phyloP scores from a whole-genome alignment of 2,113 vertebrate species.

The Electrona antarctica region DNA sequence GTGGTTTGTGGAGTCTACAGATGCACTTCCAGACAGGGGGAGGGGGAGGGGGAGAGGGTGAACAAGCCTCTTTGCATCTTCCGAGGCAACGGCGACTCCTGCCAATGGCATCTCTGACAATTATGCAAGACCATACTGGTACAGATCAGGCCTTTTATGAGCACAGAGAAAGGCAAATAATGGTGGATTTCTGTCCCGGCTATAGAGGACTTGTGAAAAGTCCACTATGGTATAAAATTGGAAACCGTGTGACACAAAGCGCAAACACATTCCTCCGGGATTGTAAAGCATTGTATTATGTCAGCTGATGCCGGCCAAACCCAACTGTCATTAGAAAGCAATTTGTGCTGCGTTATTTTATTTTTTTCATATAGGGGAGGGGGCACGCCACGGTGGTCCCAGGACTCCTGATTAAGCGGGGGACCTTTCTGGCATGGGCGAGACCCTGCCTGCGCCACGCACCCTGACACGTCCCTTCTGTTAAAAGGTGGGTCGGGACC shows the following conservation, averaged over 20 bases:
- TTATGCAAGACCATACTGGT: slow-evolving; percentile 63
- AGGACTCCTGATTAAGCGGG: slow-evolving; percentile 18
- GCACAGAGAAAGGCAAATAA: slow-evolving; percentile 56
- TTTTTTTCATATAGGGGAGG: background rate
- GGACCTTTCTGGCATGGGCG: slow-evolving; percentile 12
- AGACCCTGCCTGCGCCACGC: slow-evolving; percentile 43
- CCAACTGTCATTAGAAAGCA: slow-evolving; percentile 47
- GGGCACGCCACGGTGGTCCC: slow-evolving; percentile 8
- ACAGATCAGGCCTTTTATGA: slow-evolving; percentile 41
- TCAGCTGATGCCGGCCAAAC: slow-evolving; percentile 43
- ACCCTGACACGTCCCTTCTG: slow-evolving; percentile 47
- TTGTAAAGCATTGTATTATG: background rate
- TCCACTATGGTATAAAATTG: slow-evolving; percentile 35
- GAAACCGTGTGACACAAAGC: slow-evolving; percentile 37
- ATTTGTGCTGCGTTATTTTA: slow-evolving; percentile 38
- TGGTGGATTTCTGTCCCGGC: slow-evolving; percentile 49
- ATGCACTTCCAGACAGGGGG: no score
- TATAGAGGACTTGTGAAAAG: slow-evolving; percentile 42
- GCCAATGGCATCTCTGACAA: slow-evolving; percentile 57
- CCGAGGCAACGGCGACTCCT: slow-evolving; percentile 63
- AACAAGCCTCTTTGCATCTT: slow-evolving; percentile 56
- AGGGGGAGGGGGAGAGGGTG: slow-evolving; percentile 24
- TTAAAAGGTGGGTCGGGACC: slow-evolving; percentile 60
- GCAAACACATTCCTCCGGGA: slow-evolving; percentile 37
- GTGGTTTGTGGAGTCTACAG: no score